phyloP scores from a whole-genome alignment of 1,140 invertebrate genomes.

The Cryptotermes secundus region DNA sequence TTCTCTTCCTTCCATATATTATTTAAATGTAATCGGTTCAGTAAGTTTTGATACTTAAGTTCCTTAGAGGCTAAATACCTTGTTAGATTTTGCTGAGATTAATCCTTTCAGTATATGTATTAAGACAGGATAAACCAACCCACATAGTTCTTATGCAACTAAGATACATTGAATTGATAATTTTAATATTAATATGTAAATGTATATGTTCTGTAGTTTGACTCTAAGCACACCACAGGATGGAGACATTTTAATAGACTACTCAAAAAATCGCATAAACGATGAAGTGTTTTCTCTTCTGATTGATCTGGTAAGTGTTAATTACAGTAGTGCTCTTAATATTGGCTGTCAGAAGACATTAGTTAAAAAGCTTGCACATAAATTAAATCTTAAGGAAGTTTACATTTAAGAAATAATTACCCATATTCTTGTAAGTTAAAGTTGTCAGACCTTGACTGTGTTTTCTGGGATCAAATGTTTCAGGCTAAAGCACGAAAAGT shows the following conservation, averaged over 20 bases:
- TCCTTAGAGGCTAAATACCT: too few relatives aligned
- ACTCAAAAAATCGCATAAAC: slow-evolving; percentile 94
- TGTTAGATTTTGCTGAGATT: too few relatives aligned
- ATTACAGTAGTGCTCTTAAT: neutral
- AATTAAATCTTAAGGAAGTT: neutral
- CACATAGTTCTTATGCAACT: neutral
- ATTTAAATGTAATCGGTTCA: too few relatives aligned
- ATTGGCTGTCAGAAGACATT: neutral
- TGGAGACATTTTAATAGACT: slow-evolving; percentile 90
- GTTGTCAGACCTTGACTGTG: neutral
- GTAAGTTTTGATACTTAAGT: too few relatives aligned
- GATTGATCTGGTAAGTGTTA: slow-evolving; percentile 68
- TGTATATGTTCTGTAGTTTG: slow-evolving; percentile 59
- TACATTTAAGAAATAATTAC: neutral
- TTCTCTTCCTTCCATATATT: too few relatives aligned
- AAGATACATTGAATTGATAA: neutral
- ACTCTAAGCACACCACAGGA: slow-evolving; percentile 73
- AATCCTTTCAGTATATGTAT: neutral
- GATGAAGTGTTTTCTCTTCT: slow-evolving; percentile 73
- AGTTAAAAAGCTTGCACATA: neutral
- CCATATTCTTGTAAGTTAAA: neutral
- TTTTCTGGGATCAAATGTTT: slow-evolving; percentile 34
- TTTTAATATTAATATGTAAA: neutral
- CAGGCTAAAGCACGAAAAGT: slow-evolving; percentile 81
- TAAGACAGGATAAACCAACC: neutral